These are phyloP conservation scores for Ctenosaura bakeri DNA, from an alignment of 2,797 vertebrate species.

Conservation along the genomic window DNA sequence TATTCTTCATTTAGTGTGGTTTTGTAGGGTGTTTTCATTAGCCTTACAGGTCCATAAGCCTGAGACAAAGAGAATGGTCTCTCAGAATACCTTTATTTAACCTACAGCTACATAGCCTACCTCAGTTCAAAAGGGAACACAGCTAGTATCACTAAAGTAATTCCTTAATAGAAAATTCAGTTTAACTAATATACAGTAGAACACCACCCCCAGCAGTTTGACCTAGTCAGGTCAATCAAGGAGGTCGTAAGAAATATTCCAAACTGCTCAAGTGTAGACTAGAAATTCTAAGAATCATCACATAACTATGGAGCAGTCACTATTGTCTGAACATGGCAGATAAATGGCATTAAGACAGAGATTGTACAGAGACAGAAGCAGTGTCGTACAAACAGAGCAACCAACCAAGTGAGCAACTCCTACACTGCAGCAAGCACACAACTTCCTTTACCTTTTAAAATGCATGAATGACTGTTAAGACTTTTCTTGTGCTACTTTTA, in stretches of 20 bases:
- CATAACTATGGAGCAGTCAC: not conserved
- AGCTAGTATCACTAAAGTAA: not conserved
- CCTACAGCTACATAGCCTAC: not conserved
- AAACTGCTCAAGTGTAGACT: not conserved
- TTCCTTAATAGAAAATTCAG: not conserved
- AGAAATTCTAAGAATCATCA: not conserved
- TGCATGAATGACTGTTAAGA: not conserved
- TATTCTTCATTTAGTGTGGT: not conserved
- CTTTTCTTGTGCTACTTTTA: slow-evolving; percentile 15
- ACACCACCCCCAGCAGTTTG: not conserved
- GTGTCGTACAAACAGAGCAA: not conserved
- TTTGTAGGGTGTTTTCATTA: not conserved
- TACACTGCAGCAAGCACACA: not conserved
- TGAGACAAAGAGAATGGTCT: not conserved
- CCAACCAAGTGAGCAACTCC: not conserved
- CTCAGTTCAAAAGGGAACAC: not conserved
- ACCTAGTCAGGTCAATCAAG: not conserved
- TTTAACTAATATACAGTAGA: not conserved
- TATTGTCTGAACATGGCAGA: not conserved
- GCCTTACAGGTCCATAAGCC: not conserved
- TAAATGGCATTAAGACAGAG: not conserved
- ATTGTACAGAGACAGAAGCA: not conserved
- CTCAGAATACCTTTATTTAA: not conserved
- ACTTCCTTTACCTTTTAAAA: slow-evolving; percentile 13
- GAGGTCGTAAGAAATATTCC: not conserved